These are phyloP conservation scores for Solen grandis DNA, from an alignment of 1,140 invertebrate genomes.

Conservation along the genomic window DNA sequence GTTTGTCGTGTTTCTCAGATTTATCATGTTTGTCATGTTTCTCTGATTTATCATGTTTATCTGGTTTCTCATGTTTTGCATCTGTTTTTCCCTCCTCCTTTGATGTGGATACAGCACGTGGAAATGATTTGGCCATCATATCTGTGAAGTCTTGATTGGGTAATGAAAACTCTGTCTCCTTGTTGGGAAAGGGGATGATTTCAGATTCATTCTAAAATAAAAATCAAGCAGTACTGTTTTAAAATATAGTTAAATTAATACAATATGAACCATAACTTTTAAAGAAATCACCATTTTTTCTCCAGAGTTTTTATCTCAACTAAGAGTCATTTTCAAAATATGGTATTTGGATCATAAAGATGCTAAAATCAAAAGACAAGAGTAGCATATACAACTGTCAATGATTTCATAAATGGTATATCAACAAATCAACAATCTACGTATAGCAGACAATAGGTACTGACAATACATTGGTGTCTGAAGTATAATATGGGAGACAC, in stretches of 20 bases:
- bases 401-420: no score
- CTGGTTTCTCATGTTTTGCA: conserved; percentile 35
- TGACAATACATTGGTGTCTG: no score
- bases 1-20: background rate
- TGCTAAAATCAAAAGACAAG: no score
- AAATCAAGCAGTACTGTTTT: conserved; percentile 22
- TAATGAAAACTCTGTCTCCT: conserved; percentile 86
- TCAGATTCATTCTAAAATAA: conserved; percentile 87
- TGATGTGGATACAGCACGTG: conserved; percentile 23
- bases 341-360: no score
- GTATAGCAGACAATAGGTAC: no score
- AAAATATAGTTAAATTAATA: background rate
- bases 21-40: conserved; percentile 26
- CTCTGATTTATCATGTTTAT: conserved; percentile 30
- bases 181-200: conserved; percentile 89
- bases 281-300: background rate
- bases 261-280: conserved; percentile 2
- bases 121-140: conserved; percentile 79
- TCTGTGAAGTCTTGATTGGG: conserved; percentile 86
- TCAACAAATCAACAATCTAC: no score
- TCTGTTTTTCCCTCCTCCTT: conserved; percentile 20
- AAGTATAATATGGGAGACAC: no score
- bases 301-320: background rate
- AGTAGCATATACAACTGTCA: no score
- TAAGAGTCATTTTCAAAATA: no score